These are phyloP conservation scores for Entomobrya multifasciata DNA, from an alignment of 2,888 invertebrate species.

Conservation along the genomic window DNA sequence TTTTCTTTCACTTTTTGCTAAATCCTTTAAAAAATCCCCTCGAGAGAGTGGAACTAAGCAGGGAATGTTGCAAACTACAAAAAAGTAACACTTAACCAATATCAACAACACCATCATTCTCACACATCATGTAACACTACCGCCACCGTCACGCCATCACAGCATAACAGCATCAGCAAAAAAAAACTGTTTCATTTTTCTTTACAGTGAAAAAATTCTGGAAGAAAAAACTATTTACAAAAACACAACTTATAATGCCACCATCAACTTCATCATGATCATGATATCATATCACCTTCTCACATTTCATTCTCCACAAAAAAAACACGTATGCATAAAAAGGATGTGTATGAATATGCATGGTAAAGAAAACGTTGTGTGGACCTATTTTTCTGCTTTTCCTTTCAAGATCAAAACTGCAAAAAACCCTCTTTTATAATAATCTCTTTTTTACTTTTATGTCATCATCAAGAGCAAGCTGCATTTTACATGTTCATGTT, in stretches of 20 bases:
- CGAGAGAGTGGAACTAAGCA: background rate
- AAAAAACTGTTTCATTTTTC: no score
- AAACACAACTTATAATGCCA: background rate
- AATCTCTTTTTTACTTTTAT: background rate
- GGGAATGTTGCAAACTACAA: slow-evolving; percentile 9
- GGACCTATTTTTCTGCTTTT: background rate
- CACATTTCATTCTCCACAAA: slow-evolving; percentile 14
- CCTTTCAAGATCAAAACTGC: slow-evolving; percentile 10
- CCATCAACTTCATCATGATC: no score
- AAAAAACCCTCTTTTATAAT: no score
- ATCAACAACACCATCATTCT: slow-evolving; percentile 13
- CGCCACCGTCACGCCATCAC: background rate
- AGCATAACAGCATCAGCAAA: no score
- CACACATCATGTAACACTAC: background rate
- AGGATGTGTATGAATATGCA: background rate
- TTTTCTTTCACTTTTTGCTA: slow-evolving; percentile 8
- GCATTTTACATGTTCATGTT: no score
- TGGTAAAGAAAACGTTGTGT: no score
- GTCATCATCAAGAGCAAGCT: slow-evolving; percentile 2
- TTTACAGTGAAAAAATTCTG: background rate
- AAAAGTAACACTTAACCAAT: background rate
- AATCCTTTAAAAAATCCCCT: slow-evolving; percentile 2
- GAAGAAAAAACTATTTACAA: background rate
- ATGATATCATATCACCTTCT: no score
- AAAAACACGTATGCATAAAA: background rate